Percentiles rank a stretch among this genome's conserved stretches.
Conservation (phyloP, 2,113 vertebrate species). For the Myrmecobius fasciatus region DNA sequence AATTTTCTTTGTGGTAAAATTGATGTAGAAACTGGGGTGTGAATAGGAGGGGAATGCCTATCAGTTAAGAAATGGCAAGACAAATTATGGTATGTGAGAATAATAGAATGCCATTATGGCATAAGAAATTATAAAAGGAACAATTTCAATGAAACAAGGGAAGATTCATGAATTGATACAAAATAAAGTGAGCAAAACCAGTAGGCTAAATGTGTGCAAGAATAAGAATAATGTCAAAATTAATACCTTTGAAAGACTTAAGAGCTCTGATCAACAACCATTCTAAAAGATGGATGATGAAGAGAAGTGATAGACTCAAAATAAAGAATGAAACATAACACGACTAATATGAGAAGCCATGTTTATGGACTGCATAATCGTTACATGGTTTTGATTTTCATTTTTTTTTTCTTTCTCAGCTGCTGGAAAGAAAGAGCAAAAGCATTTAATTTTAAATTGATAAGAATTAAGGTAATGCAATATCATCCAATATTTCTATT, state of each 20-base stretch:
- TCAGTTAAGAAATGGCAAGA: neutral
- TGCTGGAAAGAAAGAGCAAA: neutral
- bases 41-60: neutral
- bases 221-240: neutral
- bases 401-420: neutral
- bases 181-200: neutral
- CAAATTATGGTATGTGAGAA: neutral
- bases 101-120: neutral
- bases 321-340: neutral
- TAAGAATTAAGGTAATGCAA: neutral
- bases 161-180: neutral
- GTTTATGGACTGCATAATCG: neutral
- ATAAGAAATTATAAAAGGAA: neutral
- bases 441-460: neutral
- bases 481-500: neutral
- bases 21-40: neutral
- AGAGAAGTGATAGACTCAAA: neutral
- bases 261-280: neutral
- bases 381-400: neutral
- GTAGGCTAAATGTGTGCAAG: neutral
- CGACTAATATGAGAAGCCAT: neutral
- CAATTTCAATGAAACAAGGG: neutral
- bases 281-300: neutral
- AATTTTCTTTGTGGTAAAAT: neutral
- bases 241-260: neutral